A percentile compares a stretch with the other conserved stretches of the same genome.
These are phyloP conservation scores for Dasypus novemcinctus DNA, from an alignment of 2,113 vertebrate species.

Conservation along the genomic window DNA sequence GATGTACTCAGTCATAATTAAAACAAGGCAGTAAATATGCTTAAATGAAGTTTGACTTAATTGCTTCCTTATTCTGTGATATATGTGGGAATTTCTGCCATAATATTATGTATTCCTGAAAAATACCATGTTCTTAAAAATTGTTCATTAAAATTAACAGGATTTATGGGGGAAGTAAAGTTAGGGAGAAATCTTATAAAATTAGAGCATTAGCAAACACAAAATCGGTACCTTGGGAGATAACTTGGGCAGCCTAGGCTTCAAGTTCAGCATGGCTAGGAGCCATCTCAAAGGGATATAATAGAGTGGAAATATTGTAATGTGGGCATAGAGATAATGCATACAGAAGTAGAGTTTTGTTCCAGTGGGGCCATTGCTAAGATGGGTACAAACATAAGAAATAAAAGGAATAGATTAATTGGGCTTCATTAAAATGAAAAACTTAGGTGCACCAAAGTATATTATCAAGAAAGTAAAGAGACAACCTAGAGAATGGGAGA, in stretches of 20 bases:
- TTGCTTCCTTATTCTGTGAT: neutral
- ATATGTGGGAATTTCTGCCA: neutral
- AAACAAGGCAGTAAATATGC: neutral
- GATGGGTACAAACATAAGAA: neutral
- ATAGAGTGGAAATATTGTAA: neutral
- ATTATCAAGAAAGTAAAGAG: too few relatives aligned
- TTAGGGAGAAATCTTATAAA: neutral
- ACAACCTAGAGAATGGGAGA: too few relatives aligned
- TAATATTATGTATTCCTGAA: slow-evolving; percentile 12
- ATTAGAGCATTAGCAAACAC: neutral
- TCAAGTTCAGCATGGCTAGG: neutral
- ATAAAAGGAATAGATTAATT: too few relatives aligned
- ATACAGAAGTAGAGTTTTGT: neutral
- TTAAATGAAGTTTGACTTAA: slow-evolving; percentile 32
- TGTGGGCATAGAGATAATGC: neutral
- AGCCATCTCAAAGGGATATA: neutral
- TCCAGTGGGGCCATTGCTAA: neutral
- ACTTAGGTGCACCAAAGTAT: too few relatives aligned
- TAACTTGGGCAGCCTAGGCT: neutral
- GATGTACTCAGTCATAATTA: slow-evolving; percentile 6
- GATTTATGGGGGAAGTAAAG: neutral
- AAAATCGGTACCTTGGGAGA: neutral
- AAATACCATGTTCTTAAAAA: slow-evolving; percentile 19
- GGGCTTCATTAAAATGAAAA: too few relatives aligned
- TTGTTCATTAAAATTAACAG: neutral